Percentiles rank a stretch among this genome's conserved stretches.
phyloP scores from a whole-genome alignment of 2,888 invertebrate genomes.

The Noctua janthina region DNA sequence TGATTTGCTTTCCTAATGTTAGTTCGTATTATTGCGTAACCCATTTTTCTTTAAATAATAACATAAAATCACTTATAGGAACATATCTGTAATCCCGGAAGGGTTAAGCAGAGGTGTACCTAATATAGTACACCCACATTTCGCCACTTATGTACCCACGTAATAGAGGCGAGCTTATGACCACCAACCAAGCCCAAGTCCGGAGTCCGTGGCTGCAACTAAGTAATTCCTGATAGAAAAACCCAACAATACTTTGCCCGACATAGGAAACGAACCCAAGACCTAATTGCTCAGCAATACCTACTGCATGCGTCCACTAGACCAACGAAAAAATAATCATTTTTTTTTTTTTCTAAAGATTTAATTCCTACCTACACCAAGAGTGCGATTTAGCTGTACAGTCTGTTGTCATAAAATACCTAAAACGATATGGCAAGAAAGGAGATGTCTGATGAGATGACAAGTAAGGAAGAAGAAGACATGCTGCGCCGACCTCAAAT shows the following conservation, averaged over 20 bases:
- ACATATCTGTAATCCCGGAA: not conserved
- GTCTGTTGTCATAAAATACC: too few relatives aligned
- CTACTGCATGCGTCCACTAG: too few relatives aligned
- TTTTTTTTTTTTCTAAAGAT: too few relatives aligned
- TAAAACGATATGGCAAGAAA: too few relatives aligned
- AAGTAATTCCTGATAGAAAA: not conserved
- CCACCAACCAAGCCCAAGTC: not conserved
- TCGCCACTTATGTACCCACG: not conserved
- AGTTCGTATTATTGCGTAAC: not conserved
- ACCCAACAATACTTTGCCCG: not conserved
- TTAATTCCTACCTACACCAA: too few relatives aligned
- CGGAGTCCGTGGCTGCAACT: not conserved
- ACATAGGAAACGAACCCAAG: not conserved
- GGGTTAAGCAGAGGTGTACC: not conserved
- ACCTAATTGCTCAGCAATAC: too few relatives aligned
- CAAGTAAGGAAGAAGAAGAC: too few relatives aligned
- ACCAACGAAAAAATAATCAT: too few relatives aligned
- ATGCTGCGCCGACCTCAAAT: too few relatives aligned
- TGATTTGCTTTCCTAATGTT: not conserved
- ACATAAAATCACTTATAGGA: not conserved
- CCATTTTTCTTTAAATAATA: not conserved
- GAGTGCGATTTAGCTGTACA: too few relatives aligned
- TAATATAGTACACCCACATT: not conserved
- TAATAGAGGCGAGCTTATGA: too few relatives aligned
- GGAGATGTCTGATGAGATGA: too few relatives aligned